phyloP scores from a whole-genome alignment of 2,888 invertebrate genomes.

The Nephrocerus scutellatus region DNA sequence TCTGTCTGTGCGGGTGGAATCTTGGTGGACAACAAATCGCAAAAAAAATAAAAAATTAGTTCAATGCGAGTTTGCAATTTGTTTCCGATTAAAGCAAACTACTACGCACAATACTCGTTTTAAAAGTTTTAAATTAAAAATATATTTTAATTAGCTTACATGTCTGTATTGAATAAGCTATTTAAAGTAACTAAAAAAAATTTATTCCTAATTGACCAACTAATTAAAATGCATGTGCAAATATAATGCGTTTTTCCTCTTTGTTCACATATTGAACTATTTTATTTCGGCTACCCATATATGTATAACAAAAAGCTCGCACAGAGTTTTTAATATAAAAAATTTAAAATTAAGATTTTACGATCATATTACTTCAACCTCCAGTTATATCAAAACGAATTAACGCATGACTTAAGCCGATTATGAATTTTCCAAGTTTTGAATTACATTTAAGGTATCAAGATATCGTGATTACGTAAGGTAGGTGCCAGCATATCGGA shows the following conservation, averaged over 20 bases:
- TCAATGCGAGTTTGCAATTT: too few relatives aligned
- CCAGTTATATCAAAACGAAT: constrained; percentile 24
- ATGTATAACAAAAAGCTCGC: constrained; percentile 1
- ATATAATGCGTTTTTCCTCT: background rate
- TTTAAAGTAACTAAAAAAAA: too few relatives aligned
- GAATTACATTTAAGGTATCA: constrained; percentile 29
- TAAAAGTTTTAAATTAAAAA: too few relatives aligned
- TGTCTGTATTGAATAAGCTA: too few relatives aligned
- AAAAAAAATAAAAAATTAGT: too few relatives aligned
- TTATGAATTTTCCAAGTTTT: constrained; percentile 43
- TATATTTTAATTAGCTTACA: too few relatives aligned
- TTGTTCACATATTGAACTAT: constrained; percentile 2
- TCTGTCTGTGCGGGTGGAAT: too few relatives aligned
- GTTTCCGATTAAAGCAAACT: too few relatives aligned
- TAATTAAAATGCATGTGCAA: too few relatives aligned
- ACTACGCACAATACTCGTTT: too few relatives aligned
- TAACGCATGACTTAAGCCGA: constrained; percentile 46
- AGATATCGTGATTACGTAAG: constrained; percentile 39
- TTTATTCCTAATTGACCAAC: too few relatives aligned
- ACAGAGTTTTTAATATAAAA: background rate
- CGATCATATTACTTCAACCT: constrained; percentile 19
- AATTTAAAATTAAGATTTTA: constrained; percentile 5
- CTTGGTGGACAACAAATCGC: too few relatives aligned
- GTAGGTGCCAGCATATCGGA: constrained; percentile 44
- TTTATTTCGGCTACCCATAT: constrained; percentile 5